Evolutionary conservation across 2,797 vertebrate genomes (phyloP), one percentile per base, ranked within the genome.

Genomic region (Fistularia tabacaria): DNA sequence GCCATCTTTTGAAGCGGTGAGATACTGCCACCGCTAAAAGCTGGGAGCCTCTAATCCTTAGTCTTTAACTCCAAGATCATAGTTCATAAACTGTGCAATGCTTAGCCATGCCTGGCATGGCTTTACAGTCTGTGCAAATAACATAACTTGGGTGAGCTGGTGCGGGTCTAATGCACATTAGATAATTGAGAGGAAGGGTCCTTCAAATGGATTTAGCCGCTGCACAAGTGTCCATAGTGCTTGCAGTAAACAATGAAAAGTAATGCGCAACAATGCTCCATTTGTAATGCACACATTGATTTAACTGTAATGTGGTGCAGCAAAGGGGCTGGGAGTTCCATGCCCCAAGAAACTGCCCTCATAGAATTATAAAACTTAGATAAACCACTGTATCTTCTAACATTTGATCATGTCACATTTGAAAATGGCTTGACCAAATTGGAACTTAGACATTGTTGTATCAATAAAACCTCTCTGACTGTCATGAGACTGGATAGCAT

Each of bases 141-240:
- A 76, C 81, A 87, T 85, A 79, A 73, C 81, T 84, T 62, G 10
- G 13, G 58, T 74, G 77, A 85, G 71, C 66, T 63, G 79, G 81
- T 65, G 85, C 80, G 53, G 50, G 9, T 63, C 69, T 87, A 89
- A 89, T 81, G 65, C 73, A 73, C 66, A 64, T 56, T 59, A 68
- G 74, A 74, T 76, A 70, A 80, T 78, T 83, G 76, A 80, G 68
- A 67, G 44, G 56, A 58, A 57, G 46, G 48, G 50, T 69, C 42
- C 65, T 74, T 59, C 10, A 58, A 76, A 82, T 75, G 62, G 69
- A 62, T 59, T 64, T 45, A 10, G 52, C 54, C 10, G 36, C 38
- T 7, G 56, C 42, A 53, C 68, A 71, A 78, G 69, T 72, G 64
- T 71, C 70, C 62, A 67, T 64, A 59, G 57, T 48, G 41, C 66